Conservation (phyloP, 2,888 invertebrate species). For the Scaptomyza tumidula region DNA sequence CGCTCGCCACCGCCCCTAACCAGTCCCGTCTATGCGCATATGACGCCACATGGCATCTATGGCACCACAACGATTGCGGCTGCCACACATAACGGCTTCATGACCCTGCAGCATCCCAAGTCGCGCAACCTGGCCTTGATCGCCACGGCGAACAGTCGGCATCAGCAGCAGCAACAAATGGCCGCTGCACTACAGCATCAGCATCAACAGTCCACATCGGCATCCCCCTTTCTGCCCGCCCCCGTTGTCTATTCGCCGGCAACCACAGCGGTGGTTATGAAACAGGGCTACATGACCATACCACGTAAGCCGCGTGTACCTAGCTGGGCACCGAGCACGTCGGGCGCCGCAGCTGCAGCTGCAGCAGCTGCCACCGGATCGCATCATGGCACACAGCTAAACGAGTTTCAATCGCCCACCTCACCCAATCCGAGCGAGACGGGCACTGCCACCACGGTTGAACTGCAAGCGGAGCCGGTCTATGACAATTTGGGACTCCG, state of each 20-base stretch:
- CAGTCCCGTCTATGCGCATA: slow-evolving; percentile 87
- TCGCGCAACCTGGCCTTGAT: slow-evolving; percentile 83
- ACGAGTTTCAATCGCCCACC: slow-evolving; percentile 83
- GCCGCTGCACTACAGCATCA: slow-evolving; percentile 78
- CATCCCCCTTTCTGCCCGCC: slow-evolving; percentile 90
- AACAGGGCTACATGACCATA: slow-evolving; percentile 94
- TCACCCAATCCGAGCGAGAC: slow-evolving; percentile 83
- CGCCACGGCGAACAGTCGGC: slow-evolving; percentile 84
- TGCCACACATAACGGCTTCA: slow-evolving; percentile 87
- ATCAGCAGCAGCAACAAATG: slow-evolving; percentile 83
- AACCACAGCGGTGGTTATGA: slow-evolving; percentile 82
- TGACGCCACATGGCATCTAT: slow-evolving; percentile 85
- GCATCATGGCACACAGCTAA: slow-evolving; percentile 83
- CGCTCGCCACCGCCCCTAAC: slow-evolving; percentile 85
- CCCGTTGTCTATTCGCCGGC: slow-evolving; percentile 88
- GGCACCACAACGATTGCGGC: slow-evolving; percentile 86
- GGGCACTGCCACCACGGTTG: slow-evolving; percentile 85
- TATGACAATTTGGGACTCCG: slow-evolving; percentile 94
- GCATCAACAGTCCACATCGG: slow-evolving; percentile 82
- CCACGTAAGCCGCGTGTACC: slow-evolving; percentile 93
- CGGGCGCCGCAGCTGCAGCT: slow-evolving; percentile 52
- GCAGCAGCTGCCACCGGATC: slow-evolving; percentile 4
- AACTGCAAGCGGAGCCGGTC: slow-evolving; percentile 90
- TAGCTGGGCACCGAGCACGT: slow-evolving; percentile 90
- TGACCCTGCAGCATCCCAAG: slow-evolving; percentile 91